Conservation (phyloP, 2,888 invertebrate species). For the Blera fallax region DNA sequence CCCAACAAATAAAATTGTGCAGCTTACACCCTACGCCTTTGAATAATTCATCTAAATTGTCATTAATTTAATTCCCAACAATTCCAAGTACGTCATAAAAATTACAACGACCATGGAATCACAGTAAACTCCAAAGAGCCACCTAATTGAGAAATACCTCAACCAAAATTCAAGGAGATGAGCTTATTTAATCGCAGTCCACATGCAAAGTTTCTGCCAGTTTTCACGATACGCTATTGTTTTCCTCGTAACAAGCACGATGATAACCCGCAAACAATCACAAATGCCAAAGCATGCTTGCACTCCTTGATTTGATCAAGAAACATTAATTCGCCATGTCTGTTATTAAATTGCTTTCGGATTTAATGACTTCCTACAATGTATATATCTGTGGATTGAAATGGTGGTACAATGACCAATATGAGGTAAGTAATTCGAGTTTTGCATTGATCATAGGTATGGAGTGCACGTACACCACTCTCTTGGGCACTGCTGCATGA, state of each 20-base stretch:
- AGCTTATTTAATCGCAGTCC: not conserved
- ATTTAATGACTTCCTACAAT: slow-evolving; percentile 35
- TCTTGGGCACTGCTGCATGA: too few species aligned
- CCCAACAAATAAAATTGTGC: too few species aligned
- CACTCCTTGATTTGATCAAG: slow-evolving; percentile 21
- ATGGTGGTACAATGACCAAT: not conserved
- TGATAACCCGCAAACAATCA: not conserved
- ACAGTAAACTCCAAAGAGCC: not conserved
- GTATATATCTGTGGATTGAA: slow-evolving; percentile 12
- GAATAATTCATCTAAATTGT: too few species aligned
- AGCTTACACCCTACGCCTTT: too few species aligned
- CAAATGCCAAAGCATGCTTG: not conserved
- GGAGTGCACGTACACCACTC: not conserved
- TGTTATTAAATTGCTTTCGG: slow-evolving; percentile 24
- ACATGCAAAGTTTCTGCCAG: not conserved
- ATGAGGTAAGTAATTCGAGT: not conserved
- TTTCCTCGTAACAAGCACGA: not conserved
- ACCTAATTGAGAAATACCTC: not conserved
- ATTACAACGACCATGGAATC: not conserved
- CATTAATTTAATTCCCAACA: too few species aligned
- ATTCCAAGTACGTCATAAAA: not conserved
- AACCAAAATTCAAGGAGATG: not conserved
- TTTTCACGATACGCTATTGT: not conserved
- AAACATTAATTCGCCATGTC: not conserved
- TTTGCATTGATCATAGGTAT: not conserved